A percentile compares a stretch with the other conserved stretches of the same genome.
These are phyloP conservation scores for Lysandra coridon DNA, from an alignment of 2,888 invertebrate genomes.

Conservation along the genomic window DNA sequence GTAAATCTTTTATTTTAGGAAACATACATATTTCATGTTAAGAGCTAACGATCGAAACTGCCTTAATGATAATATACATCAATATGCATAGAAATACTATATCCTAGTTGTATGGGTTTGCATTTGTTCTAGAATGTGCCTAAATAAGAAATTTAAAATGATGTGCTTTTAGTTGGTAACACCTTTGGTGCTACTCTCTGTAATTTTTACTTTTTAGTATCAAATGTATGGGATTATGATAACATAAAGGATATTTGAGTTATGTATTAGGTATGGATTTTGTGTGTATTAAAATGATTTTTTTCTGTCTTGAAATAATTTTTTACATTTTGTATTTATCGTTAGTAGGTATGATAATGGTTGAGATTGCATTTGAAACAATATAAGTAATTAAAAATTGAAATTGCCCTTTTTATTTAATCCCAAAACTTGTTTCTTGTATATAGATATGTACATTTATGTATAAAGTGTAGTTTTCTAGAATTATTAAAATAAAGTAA, in stretches of 20 bases:
- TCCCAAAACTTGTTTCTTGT: slow-evolving; percentile 31
- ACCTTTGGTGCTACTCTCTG: slow-evolving; percentile 44
- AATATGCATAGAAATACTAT: slow-evolving; percentile 15
- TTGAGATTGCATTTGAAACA: slow-evolving; percentile 78
- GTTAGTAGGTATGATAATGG: slow-evolving; percentile 62
- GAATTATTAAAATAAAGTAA: not conserved
- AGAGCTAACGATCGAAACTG: slow-evolving; percentile 14
- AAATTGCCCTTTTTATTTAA: slow-evolving; percentile 46
- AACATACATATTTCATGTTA: not conserved
- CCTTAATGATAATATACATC: slow-evolving; percentile 23
- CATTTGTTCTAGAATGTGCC: slow-evolving; percentile 34
- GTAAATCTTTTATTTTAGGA: not conserved
- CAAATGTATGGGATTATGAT: slow-evolving; percentile 25
- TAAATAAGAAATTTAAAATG: slow-evolving; percentile 31
- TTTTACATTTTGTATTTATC: slow-evolving; percentile 77
- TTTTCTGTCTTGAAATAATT: slow-evolving; percentile 57
- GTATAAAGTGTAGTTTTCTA: not conserved
- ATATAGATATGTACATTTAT: not conserved
- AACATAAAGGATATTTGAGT: slow-evolving; percentile 46
- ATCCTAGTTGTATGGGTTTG: slow-evolving; percentile 27
- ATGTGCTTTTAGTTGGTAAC: slow-evolving; percentile 32
- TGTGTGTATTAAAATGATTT: slow-evolving; percentile 54
- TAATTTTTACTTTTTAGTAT: slow-evolving; percentile 32
- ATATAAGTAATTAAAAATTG: slow-evolving; percentile 66
- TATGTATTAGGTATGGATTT: slow-evolving; percentile 53